Evolutionary conservation across 2,888 invertebrate genomes (phyloP), one percentile per base, ranked within the genome.

Genomic region (Amphipoea lucens): DNA sequence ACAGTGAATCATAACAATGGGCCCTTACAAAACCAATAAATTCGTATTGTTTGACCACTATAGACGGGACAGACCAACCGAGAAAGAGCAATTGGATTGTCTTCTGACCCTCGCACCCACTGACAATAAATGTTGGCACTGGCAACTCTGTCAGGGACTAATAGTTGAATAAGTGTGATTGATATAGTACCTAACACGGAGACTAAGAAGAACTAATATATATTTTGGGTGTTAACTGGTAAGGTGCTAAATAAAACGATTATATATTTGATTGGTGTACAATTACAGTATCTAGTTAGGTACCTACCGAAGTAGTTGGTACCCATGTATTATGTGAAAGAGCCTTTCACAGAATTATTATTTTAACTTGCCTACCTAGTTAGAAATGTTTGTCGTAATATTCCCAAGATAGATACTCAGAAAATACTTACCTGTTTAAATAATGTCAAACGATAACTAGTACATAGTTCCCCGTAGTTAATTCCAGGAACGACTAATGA

Each of bases 51-150:
- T 89, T 81, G 85, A 71, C 74, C 78, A 89, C 79, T 79, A 79
- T 78, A 78, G 74, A 73, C 76, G 78, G 81, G 67, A 79, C 83
- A 74, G 82, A 48, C 78, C 81, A 77, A 71, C 80, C 78, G 83
- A 77, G 86, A 88, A 89, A 88, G 88, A 88, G 84, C 88, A 89
- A 78, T 89, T 83, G 85, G 81, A 89, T 85, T 84, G 89, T 86
- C 81, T 86, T 80, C 65, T 74, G 87, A 88, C 84, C 88, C 81
- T 62, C 83, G 66, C 76, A 73, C 80, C 81, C 75, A 67, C 74
- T 65, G 73, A 80, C 84, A 76, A 84, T 88, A 84, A 88, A 88
- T 83, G 82, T 85, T 77, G 63, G 74, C 79, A 81, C 71, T 69
- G 77, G 74, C 70, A 57, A 78, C 81, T 85, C 72, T 80, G 77